phyloP scores from a whole-genome alignment of 2,888 invertebrate species.

The Flabesymbios commensalis region DNA sequence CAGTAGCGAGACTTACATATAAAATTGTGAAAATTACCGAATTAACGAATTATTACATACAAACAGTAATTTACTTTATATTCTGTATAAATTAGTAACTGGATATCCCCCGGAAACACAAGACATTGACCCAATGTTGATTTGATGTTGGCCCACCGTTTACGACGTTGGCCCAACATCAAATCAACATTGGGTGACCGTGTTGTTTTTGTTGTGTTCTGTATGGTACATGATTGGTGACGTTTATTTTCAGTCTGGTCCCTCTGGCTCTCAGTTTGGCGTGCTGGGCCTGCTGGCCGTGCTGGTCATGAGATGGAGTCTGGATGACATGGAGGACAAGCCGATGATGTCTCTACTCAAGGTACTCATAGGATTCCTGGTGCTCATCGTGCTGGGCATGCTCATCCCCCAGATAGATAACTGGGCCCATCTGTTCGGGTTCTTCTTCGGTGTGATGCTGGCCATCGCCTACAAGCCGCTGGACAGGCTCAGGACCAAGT shows the following conservation, averaged over 20 bases:
- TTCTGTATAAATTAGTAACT: no score
- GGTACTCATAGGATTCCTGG: slow-evolving; percentile 39
- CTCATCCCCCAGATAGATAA: slow-evolving; percentile 95
- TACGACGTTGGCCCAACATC: no score
- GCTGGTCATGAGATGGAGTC: slow-evolving; percentile 89
- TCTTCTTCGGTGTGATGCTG: slow-evolving; percentile 88
- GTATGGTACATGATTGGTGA: no score
- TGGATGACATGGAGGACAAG: slow-evolving; percentile 64
- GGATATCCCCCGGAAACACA: no score
- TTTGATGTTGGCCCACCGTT: no score
- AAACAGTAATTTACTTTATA: no score
- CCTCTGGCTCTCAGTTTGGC: slow-evolving; percentile 95
- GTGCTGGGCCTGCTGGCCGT: slow-evolving; percentile 91
- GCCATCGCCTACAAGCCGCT: slow-evolving; percentile 94
- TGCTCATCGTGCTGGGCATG: slow-evolving; percentile 69
- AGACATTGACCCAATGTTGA: no score
- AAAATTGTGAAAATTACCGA: no score
- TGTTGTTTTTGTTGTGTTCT: no score
- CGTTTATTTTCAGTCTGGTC: slow-evolving; percentile 82
- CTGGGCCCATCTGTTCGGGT: slow-evolving; percentile 95
- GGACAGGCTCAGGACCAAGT: slow-evolving; percentile 78
- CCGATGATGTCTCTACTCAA: slow-evolving; percentile 46
- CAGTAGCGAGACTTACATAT: no score
- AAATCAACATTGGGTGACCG: no score
- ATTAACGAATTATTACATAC: no score